Base-by-base conservation (phyloP, 2,888 invertebrate genomes). In the Rhingia campestris region DNA sequence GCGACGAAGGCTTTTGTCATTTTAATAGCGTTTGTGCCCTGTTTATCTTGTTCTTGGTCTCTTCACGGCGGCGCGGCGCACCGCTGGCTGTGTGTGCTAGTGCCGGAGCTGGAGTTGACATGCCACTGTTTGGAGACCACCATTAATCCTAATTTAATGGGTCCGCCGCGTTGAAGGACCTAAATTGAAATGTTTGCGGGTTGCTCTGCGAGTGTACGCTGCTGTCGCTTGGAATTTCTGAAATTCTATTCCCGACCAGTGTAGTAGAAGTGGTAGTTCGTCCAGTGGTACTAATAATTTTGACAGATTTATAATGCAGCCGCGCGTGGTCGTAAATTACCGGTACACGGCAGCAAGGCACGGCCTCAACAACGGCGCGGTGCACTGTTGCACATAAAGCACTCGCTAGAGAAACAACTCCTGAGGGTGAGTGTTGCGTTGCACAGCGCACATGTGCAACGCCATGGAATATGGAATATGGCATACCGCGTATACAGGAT, bases 1-100 rank as follows among this genome's bases (percentile, higher is more conserved):
- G 59, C 74, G 72, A 67, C 54, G 76, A 81, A 72, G 81, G 81
- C 77, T 77, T 81, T 81, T 81, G 81, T 77, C 81, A 81, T 81
- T 81, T 72, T 61, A 66, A 81, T 76, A 72, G 70, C 61, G 76
- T 72, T 69, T 58, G 69, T 66, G 81, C 58, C 14, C 76, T 54
- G 72, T 64, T 70, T 75, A 70, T 59, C 74, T 74, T 51, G 12
- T 37, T 58, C 30, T 49, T 35, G 51, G 64, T 72, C 53, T 59
- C 79, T 61, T 67, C 51, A 41, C 39, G 6, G 22, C 12, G 39
- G 9, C 58, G 45, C 56, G 63, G 63, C 33, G 22, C 22, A 22
- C 22, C 2, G 22, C 22, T 22, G 22, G 2, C 22, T 22, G 22
- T 22, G 22, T 22, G 22, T 22, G 22, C 22, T 1, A 22, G 22